Evolutionary conservation across 2,113 vertebrate genomes (phyloP), one percentile per base, ranked within the genome.

Genomic region (Sapajus apella): DNA sequence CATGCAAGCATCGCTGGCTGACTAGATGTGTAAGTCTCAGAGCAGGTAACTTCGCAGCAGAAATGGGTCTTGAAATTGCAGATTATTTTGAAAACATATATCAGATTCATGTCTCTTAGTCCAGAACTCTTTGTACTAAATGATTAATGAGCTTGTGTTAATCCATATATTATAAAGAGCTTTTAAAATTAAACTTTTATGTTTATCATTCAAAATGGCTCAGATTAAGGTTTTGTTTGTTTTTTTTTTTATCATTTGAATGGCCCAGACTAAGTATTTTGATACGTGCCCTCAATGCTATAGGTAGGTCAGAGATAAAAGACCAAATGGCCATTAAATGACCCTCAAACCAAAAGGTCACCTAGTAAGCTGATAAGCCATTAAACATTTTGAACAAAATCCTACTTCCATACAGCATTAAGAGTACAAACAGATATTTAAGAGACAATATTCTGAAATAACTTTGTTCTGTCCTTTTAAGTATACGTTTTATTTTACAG

Each of bases 151-250:
- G 25, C 40, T 93, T 47, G 75, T 84, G 17, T 91, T 95, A 96
- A 96, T 64, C 3, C n/a, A 90, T 14, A 86, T 84, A 87, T 75
- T 47, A 68, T 66, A 79, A 50, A 94, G 4, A 6, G 13, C 14
- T 88, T 91, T 93, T 88, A 95, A 96, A 76, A 77, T 81, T 84
- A 77, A 77, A 77, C 76, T 80, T 95, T 76, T 90, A 92, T 91
- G 47, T 77, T 84, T 45, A 90, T 76, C 16, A 58, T 75, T 92
- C 94, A 84, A 94, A 73, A 96, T 30, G 45, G 37, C n/a, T n/a
- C 47, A 85, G 37, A 72, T 30, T 80, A 52, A 52, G n/a, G 80
- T 70, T 52, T 14, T 52, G 50, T 52, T 52, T 52, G 50, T 52
- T 52, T 52, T 52, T 13, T 50, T 52, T 52, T 77, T 84, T 45